Evolutionary conservation across 2,113 vertebrate genomes (phyloP), one percentile per base, ranked within the genome.

Genomic region (Etheostoma spectabile): DNA sequence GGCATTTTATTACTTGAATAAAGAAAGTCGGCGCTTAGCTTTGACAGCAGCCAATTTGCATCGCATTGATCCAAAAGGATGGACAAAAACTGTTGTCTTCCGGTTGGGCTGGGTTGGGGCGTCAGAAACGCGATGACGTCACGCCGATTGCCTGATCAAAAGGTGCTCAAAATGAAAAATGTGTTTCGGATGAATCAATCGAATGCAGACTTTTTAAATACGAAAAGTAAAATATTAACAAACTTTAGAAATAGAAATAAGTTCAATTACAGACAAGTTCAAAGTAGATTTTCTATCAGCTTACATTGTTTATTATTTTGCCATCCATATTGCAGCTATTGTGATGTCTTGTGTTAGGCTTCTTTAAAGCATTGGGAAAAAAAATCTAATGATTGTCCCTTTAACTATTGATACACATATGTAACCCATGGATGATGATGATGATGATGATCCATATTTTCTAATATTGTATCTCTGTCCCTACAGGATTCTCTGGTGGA

Each of bases 1-100:
- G 97, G 97, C 98, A 99, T 99, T 83, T 80, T 95, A 75, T 53
- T 64, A 19, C 8, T 14, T 0, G n/a, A n/a, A 19, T 8, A 0
- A 46, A 12, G 24, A 49, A 27, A 2, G 30, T 13, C n/a, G 18
- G 1, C 5, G 46, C 0, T 73, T 19, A 73, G 27, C 5, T 8
- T 8, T 46, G 6, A 22, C 24, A 63, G 57, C 4, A 1, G 6
- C 59, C 49, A 55, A 65, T 64, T 57, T 18, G 27, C 83, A 91
- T 85, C 63, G 11, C 59, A 51, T 49, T 18, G 42, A 63, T 53
- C 21, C 21, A 48, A 63, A 27, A 18, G 16, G 38, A 62, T 19
- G 10, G 48, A 52, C 22, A 18, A 16, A 60, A 56, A 66, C 48
- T 65, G 68, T 89, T 83, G 67, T 77, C 69, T 92, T 89, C 88